Evolutionary conservation across 37 sponge, comb jelly and placozoan genomes (phyloP).

Genomic region (Ephydatia muelleri): DNA sequence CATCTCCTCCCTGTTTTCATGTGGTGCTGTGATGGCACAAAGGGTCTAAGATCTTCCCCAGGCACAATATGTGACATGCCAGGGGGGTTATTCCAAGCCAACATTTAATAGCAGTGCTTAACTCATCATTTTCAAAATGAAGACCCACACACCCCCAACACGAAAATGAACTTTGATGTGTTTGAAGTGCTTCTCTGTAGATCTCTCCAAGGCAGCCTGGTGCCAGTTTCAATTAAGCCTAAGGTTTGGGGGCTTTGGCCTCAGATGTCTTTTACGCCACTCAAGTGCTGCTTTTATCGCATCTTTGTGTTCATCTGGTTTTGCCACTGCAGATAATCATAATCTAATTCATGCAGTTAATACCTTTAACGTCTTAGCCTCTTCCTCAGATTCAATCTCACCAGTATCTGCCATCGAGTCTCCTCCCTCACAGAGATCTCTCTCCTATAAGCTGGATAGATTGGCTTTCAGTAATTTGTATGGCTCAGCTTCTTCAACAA

Average conservation of each 20-base stretch:
- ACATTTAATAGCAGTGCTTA: too few species aligned
- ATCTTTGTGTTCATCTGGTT: not conserved
- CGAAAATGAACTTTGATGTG: too few species aligned
- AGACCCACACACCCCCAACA: too few species aligned
- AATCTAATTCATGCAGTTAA: not conserved
- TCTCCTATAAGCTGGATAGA: not conserved
- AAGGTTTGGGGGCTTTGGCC: not conserved
- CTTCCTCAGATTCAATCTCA: not conserved
- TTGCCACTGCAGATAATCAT: not conserved
- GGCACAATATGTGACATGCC: too few species aligned
- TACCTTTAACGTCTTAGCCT: not conserved
- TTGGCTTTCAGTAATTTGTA: not conserved
- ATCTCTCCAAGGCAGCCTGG: not conserved
- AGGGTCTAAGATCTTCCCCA: too few species aligned
- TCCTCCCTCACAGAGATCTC: not conserved
- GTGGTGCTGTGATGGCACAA: too few species aligned
- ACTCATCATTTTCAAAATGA: too few species aligned
- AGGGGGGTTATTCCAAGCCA: too few species aligned
- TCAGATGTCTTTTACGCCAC: not conserved
- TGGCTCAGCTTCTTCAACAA: not conserved
- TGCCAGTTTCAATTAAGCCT: not conserved
- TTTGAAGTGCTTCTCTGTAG: not conserved
- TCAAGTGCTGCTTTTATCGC: not conserved
- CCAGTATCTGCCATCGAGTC: not conserved
- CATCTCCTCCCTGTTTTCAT: too few species aligned